Evolutionary conservation across 2,888 invertebrate genomes (phyloP).

Genomic region (Phlogophora meticulosa): DNA sequence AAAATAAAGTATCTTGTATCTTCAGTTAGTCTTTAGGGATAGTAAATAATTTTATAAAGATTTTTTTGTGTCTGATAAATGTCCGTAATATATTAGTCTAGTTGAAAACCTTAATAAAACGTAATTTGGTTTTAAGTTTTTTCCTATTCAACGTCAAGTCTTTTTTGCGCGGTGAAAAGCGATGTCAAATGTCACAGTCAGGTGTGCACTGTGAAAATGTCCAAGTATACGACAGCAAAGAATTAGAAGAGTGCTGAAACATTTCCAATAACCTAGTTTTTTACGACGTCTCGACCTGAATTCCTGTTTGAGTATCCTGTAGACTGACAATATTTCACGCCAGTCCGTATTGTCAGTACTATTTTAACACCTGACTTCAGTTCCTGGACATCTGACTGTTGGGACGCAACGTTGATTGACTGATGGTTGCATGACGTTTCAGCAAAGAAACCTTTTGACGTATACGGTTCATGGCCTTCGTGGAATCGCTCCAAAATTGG

Average conservation of each 20-base stretch:
- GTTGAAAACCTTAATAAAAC: neutral
- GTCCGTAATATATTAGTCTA: too few species aligned
- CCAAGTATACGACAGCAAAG: neutral
- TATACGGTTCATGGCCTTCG: neutral
- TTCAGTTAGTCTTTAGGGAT: too few species aligned
- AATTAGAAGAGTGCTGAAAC: constrained; percentile 7
- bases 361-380: constrained; percentile 20
- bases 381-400: constrained; percentile 23
- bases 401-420: constrained; percentile 40
- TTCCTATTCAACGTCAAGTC: neutral
- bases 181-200: neutral
- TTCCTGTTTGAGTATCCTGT: constrained; percentile 7
- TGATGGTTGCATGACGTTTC: constrained; percentile 30
- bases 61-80: too few species aligned
- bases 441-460: neutral
- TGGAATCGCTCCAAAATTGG: constrained; percentile 1
- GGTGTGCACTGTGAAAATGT: neutral
- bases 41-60: too few species aligned
- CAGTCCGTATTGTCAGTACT: constrained; percentile 23
- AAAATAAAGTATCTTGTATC: too few species aligned
- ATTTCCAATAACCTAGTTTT: constrained; percentile 4
- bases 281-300: neutral
- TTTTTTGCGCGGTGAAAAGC: neutral
- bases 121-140: neutral
- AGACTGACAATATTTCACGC: constrained; percentile 30